Percentiles rank a stretch among this genome's conserved stretches.
Evolutionary conservation across 2,888 invertebrate species (phyloP).

Genomic region (Gnatocerus cornutus): DNA sequence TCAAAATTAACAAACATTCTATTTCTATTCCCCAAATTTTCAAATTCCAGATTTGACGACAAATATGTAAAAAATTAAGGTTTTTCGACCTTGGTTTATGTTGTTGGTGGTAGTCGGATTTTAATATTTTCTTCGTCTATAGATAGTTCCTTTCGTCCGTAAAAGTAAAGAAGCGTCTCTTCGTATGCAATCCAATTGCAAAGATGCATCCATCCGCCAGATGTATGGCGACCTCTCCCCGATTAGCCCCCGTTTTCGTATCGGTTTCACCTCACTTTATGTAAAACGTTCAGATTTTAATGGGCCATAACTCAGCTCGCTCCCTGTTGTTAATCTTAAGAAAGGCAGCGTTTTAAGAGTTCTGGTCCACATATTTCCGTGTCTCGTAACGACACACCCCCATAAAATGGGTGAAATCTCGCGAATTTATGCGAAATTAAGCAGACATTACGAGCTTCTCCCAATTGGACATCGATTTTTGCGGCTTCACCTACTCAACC

Average conservation of each 20-base stretch:
- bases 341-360: constrained; percentile 30
- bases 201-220: constrained; percentile 5
- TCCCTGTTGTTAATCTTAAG: constrained; percentile 39
- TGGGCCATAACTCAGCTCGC: constrained; percentile 35
- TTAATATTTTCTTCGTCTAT: too few relatives aligned
- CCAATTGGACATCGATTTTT: constrained; percentile 32
- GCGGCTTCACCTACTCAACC: constrained; percentile 52
- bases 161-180: background rate
- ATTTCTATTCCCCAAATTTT: too few relatives aligned
- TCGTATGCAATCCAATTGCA: constrained; percentile 16
- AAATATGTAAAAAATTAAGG: too few relatives aligned
- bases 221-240: constrained; percentile 11
- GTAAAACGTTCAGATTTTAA: constrained; percentile 40
- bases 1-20: too few relatives aligned
- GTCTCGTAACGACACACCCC: constrained; percentile 34
- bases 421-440: constrained; percentile 50
- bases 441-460: constrained; percentile 35
- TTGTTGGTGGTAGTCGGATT: too few relatives aligned
- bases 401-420: constrained; percentile 40
- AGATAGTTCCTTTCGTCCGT: background rate
- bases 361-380: constrained; percentile 39
- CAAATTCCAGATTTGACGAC: too few relatives aligned
- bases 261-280: constrained; percentile 36
- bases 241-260: constrained; percentile 11
- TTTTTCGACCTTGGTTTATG: too few relatives aligned